Percentiles rank a stretch among this genome's conserved stretches.
phyloP scores from a whole-genome alignment of 2,113 vertebrate species.

The Chiloscyllium plagiosum region DNA sequence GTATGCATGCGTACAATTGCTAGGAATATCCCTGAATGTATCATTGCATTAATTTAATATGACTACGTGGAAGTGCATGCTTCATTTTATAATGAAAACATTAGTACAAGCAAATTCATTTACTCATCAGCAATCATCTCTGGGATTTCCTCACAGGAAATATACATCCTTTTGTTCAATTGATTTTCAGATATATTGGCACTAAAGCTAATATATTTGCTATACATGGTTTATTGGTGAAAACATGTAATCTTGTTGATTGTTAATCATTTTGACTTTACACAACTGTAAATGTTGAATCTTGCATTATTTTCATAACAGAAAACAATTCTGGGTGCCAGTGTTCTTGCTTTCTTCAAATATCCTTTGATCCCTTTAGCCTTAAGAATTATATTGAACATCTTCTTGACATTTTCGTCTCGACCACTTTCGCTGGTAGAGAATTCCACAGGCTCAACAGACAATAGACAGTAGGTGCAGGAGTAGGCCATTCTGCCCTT shows the following conservation, averaged over 20 bases:
- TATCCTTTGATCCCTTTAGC: too few relatives aligned
- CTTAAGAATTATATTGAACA: too few relatives aligned
- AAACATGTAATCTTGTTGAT: neutral
- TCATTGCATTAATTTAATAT: neutral
- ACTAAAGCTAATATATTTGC: neutral
- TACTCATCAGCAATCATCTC: neutral
- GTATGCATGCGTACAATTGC: too few relatives aligned
- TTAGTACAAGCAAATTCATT: neutral
- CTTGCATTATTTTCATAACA: neutral
- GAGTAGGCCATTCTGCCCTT: too few relatives aligned
- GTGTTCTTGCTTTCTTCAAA: too few relatives aligned
- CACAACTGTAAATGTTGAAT: neutral
- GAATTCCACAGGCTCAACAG: too few relatives aligned
- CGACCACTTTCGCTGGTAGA: too few relatives aligned
- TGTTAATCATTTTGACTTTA: constrained; percentile 4
- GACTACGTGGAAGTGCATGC: neutral
- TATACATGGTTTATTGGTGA: neutral
- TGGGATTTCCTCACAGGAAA: neutral
- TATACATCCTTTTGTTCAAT: neutral
- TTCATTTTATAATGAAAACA: neutral
- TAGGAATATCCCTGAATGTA: neutral
- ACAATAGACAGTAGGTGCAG: too few relatives aligned
- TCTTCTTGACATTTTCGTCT: too few relatives aligned
- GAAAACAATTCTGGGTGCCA: neutral
- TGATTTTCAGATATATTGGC: neutral